phyloP scores from a whole-genome alignment of 2,888 invertebrate genomes.

The Dexiosoma caninum region DNA sequence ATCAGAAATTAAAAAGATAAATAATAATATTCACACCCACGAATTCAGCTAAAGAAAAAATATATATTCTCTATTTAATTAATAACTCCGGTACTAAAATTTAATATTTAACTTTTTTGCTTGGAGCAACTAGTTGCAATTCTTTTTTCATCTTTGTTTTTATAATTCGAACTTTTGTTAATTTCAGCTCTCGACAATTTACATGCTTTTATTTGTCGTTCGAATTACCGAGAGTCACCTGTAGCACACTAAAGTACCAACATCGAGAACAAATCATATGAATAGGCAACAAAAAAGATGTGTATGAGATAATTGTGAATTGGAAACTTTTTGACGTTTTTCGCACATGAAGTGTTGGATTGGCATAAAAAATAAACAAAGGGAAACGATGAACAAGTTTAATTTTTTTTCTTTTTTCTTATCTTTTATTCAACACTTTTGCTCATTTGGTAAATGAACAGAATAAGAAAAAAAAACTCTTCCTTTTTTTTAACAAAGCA shows the following conservation, averaged over 20 bases:
- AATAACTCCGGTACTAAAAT: too few relatives aligned
- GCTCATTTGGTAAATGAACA: constrained; percentile 61
- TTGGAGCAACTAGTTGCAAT: too few relatives aligned
- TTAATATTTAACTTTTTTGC: too few relatives aligned
- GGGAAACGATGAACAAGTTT: background rate
- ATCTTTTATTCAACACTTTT: constrained; percentile 48
- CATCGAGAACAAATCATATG: background rate
- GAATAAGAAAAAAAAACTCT: background rate
- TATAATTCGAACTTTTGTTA: too few relatives aligned
- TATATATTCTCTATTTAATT: too few relatives aligned
- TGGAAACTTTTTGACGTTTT: constrained; percentile 61
- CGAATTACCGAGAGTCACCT: too few relatives aligned
- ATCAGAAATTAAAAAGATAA: too few relatives aligned
- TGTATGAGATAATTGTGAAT: constrained; percentile 57
- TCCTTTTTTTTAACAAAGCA: constrained; percentile 3
- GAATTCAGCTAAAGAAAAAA: too few relatives aligned
- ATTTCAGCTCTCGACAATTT: too few relatives aligned
- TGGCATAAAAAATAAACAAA: constrained; percentile 51
- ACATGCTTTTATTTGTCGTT: too few relatives aligned
- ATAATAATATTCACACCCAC: too few relatives aligned
- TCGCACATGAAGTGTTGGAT: constrained; percentile 65
- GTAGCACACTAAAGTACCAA: background rate
- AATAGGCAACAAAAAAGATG: constrained; percentile 15
- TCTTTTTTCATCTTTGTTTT: too few relatives aligned
- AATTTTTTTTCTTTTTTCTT: constrained; percentile 5